These are phyloP conservation scores for Callosobruchus maculatus DNA, from an alignment of 2,888 invertebrate genomes.

Conservation along the genomic window DNA sequence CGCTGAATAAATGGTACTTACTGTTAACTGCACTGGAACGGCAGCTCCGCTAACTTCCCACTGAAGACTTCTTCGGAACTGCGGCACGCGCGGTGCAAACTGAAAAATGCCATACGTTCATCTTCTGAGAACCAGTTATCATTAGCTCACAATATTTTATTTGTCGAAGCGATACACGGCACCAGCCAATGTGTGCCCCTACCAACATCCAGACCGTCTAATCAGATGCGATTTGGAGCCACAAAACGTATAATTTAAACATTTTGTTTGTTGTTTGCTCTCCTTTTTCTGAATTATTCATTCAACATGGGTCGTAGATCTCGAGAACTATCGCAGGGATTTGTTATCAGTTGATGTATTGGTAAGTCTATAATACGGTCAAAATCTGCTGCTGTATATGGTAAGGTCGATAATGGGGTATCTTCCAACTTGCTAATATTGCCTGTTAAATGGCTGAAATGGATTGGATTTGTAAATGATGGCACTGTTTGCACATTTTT, in stretches of 20 bases:
- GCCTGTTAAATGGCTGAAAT: too few relatives aligned
- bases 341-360: background rate
- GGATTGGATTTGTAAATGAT: too few relatives aligned
- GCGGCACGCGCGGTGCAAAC: background rate
- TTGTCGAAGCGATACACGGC: background rate
- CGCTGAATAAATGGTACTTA: background rate
- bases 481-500: too few relatives aligned
- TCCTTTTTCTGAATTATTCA: background rate
- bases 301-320: background rate
- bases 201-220: background rate
- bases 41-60: background rate
- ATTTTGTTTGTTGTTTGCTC: background rate
- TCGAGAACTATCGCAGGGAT: background rate
- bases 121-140: background rate
- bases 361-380: background rate
- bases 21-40: background rate
- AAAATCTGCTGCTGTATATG: background rate
- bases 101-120: background rate
- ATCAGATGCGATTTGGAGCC: background rate
- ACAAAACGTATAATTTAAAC: background rate
- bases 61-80: background rate
- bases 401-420: too few relatives aligned
- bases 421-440: too few relatives aligned
- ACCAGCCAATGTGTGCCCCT: background rate
- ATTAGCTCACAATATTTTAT: background rate